Evolutionary conservation across 1,140 invertebrate species (phyloP).

Genomic region (Drosophila gunungcola): DNA sequence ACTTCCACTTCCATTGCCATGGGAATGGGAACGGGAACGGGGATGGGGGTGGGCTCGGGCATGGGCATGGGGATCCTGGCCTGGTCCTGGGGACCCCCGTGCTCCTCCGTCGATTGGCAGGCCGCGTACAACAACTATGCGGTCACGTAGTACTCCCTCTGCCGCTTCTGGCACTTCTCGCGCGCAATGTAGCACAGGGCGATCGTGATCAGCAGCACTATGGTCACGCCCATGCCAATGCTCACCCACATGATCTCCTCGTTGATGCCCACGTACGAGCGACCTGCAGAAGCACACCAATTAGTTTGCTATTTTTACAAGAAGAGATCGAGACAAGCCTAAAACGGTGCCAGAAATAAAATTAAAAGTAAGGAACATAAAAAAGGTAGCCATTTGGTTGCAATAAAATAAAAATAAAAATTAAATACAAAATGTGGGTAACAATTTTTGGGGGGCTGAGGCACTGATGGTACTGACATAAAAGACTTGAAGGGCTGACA

Average conservation of each 20-base stretch:
- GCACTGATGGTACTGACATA: not conserved
- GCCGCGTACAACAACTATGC: slow-evolving; percentile 86
- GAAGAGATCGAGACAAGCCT: no score
- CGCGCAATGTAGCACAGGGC: slow-evolving; percentile 91
- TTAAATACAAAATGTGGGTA: no score
- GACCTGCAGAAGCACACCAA: slow-evolving; percentile 85
- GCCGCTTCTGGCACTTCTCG: slow-evolving; percentile 91
- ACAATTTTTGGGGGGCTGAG: not conserved
- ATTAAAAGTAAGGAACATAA: no score
- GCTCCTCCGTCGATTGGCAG: slow-evolving; percentile 36
- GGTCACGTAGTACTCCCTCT: slow-evolving; percentile 88
- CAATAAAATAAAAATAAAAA: no score
- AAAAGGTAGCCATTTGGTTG: no score
- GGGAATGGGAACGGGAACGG: no score
- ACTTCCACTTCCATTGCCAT: not conserved
- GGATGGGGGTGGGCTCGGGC: no score
- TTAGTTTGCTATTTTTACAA: no score
- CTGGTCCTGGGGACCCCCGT: slow-evolving; percentile 3
- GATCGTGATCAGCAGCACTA: slow-evolving; percentile 91
- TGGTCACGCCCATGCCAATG: slow-evolving; percentile 93
- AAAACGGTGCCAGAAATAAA: no score
- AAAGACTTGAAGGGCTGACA: not conserved
- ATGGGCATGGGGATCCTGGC: not conserved
- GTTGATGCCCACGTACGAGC: slow-evolving; percentile 91
- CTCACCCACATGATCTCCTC: slow-evolving; percentile 95